Evolutionary conservation across 2,113 vertebrate species (phyloP).

Genomic region (Hemiprocne comata): DNA sequence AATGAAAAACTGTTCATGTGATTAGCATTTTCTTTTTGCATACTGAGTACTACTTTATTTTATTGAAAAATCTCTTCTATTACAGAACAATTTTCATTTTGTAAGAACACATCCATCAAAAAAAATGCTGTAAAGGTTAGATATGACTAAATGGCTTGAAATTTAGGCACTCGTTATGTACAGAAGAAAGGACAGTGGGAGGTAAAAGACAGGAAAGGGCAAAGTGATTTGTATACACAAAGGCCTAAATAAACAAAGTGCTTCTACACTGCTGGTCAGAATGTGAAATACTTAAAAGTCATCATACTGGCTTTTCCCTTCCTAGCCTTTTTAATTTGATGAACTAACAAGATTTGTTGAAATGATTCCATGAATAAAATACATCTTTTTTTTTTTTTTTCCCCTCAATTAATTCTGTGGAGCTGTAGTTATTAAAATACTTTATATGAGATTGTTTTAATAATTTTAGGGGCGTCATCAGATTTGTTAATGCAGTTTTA

Average conservation of each 20-base stretch:
- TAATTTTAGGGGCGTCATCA: neutral
- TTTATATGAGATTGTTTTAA: neutral
- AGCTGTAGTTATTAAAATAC: neutral
- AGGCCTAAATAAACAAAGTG: slow-evolving; percentile 1
- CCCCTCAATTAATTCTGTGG: neutral
- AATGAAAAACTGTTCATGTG: neutral
- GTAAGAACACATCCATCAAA: slow-evolving; percentile 24
- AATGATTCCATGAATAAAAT: neutral
- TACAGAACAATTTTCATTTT: slow-evolving; percentile 2
- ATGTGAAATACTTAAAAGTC: neutral
- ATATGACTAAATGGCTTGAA: neutral
- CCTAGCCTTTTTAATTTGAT: neutral
- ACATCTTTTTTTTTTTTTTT: neutral
- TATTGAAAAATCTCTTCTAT: slow-evolving; percentile 32
- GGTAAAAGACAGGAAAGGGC: slow-evolving; percentile 10
- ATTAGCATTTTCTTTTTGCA: slow-evolving; percentile 29
- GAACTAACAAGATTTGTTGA: neutral
- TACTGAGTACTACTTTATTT: neutral
- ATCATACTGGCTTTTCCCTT: neutral
- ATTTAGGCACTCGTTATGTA: slow-evolving; percentile 3
- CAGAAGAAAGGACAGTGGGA: neutral
- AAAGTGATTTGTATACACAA: neutral
- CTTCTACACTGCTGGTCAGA: neutral
- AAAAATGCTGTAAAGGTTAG: slow-evolving; percentile 9
- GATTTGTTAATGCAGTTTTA: neutral